Base-by-base conservation (phyloP, 2,113 vertebrate species). In the Pterophyllum scalare region DNA sequence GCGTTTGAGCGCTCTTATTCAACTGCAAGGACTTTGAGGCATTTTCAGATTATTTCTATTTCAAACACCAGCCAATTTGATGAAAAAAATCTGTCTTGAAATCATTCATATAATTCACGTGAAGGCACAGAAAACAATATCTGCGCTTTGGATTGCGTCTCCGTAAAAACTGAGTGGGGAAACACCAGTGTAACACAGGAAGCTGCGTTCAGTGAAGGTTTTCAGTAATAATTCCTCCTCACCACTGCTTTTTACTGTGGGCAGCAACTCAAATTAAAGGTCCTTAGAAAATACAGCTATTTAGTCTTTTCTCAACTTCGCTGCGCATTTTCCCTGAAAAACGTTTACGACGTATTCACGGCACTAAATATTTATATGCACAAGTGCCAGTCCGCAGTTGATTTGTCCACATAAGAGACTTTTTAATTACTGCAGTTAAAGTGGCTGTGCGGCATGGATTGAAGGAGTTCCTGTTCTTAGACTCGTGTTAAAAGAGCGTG, bases 351-450 rank as follows among this genome's bases (percentile, higher is more conserved):
- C 31, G 67, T 59, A 72, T 91, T 88, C 62, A 84, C 46, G 46
- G 59, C 77, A 85, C 85, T 54, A 85, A 81, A 65, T 87, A 88
- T 91, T 85, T 6, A 90, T 85, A 67, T 11, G 75, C 81, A n/a
- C 65, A 43, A 17, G 72, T 76, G 57, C 20, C 31, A 80, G 81
- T 61, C 64, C 60, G 75, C 64, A 28, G 60, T 80, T 35, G 70
- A 65, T 77, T 28, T 64, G 67, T 72, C 83, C 57, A 76, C 54
- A 20, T 64, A 59, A 59, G 54, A 52, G 52, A 22, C 61, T 28
- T 81, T 19, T 9, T 79, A 67, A 59, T 74, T 75, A 54, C 64
- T 81, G 59, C 43, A 56, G 59, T 28, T 64, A 28, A 77, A 62
- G 62, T 10, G 17, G 35, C 46, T 31, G 67, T 52, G 59, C n/a